Base-by-base conservation (phyloP, 2,888 invertebrate genomes). In the Pherbina coryleti region DNA sequence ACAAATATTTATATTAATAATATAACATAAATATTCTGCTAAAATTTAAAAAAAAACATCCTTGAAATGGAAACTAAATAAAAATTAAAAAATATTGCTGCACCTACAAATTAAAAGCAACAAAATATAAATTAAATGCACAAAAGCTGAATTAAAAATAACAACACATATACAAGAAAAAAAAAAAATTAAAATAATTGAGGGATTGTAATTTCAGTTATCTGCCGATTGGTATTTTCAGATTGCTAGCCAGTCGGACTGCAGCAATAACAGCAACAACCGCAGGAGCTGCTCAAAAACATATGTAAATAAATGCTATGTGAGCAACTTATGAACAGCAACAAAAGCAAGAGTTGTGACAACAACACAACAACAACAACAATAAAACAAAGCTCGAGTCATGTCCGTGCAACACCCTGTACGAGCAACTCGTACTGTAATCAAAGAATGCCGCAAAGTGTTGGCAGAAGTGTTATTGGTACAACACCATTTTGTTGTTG, bases 141-240 rank as follows among this genome's bases (percentile, higher is more conserved):
- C 8, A 44, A n/a, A 66, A 37, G n/a, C 8, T 17, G 1, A 5
- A 22, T n/a, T 17, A 60, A 60, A 60, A 28, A 51, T n/a, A 28
- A 17, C 37, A 37, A 73, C 17, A 44, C 22, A 9, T 62, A 62
- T 19, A 60, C 44, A 66, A 14, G 11, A 53, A 75, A 4, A 71
- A n/a, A 53, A 34, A 62, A 49, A 60, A 44, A 72, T 22, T 28
- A 67, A 55, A 62, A 75, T 67, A 66, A 75, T 67, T 67, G 53
- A 67, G 22, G 67, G 67, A 55, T 34, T 66, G 67, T 55, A 75
- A 67, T 75, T 75, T 67, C 9, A 53, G 25, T 25, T 75, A 75
- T 75, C 75, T 55, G 67, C 17, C 55, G 55, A 22, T 75, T 67
- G 67, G 17, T 34, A 75, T 75, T 67, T 49, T 31, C 51, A 34